These are phyloP conservation scores for Xanthia togata DNA, from an alignment of 2,888 invertebrate genomes.

Conservation along the genomic window DNA sequence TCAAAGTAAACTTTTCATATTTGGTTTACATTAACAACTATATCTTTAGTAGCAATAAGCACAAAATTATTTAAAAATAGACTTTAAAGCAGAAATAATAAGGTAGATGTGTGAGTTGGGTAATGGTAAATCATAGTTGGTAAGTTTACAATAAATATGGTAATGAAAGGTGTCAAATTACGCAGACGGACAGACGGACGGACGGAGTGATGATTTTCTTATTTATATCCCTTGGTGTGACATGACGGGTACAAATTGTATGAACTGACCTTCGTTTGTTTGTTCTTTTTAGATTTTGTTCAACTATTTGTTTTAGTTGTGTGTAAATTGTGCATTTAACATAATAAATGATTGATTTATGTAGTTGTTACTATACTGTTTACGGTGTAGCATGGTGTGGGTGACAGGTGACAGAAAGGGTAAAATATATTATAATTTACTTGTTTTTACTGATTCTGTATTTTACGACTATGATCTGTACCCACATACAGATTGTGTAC, in stretches of 20 bases:
- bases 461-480: too few relatives aligned
- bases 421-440: too few relatives aligned
- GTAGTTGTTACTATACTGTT: not conserved
- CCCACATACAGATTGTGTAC: too few relatives aligned
- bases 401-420: too few relatives aligned
- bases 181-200: slow-evolving; percentile 81
- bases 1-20: slow-evolving; percentile 75
- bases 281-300: slow-evolving; percentile 72
- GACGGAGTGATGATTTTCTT: slow-evolving; percentile 84
- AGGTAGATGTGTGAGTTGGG: not conserved
- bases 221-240: slow-evolving; percentile 75
- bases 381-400: too few relatives aligned
- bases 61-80: slow-evolving; percentile 32
- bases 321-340: slow-evolving; percentile 53
- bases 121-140: slow-evolving; percentile 43
- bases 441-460: too few relatives aligned
- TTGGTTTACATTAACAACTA: slow-evolving; percentile 73
- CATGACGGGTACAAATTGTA: slow-evolving; percentile 80
- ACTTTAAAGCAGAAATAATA: slow-evolving; percentile 46
- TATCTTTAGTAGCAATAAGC: slow-evolving; percentile 27
- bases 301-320: slow-evolving; percentile 65
- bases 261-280: slow-evolving; percentile 76
- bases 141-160: slow-evolving; percentile 87
- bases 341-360: slow-evolving; percentile 14
- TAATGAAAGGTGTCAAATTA: slow-evolving; percentile 90